Base-by-base conservation (phyloP, 1,140 invertebrate species). In the Diorhabda elongata region DNA sequence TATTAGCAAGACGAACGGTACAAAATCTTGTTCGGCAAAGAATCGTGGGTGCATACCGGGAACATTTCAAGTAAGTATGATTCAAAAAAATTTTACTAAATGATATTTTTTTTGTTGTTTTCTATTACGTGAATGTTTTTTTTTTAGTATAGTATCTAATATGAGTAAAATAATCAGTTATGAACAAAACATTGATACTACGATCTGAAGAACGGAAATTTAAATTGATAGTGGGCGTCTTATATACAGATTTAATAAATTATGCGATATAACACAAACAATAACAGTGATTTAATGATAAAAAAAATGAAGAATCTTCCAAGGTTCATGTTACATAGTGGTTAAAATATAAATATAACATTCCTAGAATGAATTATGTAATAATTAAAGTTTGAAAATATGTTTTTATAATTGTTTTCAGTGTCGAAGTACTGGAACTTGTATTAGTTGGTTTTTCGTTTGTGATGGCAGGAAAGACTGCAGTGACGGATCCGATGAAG, bases 381-480 rank as follows among this genome's bases (percentile, higher is more conserved):
- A 26, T 26, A 26, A 26, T 26, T 26, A 26, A 26, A 26, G 26
- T 26, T 26, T 26, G 26, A 26, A 26, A 26, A 26, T 26, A 26
- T 26, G 26, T 26, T 26, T 26, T 26, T 26, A 26, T 26, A 26
- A 26, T 26, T 26, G 66, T 68, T 75, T 84, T 67, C 82, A 93
- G 87, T 93, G 92, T 75, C 87, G 92, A 62, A 89, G 87, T 68
- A 90, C 90, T 67, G 93, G 93, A 1, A 84, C 87, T 2, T 98
- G 95, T 81, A 95, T 98, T 75, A 92, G 91, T 74, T 92, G 91
- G 87, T 93, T 92, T 81, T 97, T 96, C 82, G 90, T 95, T 0
- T 98, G 96, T 82, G 95, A 98, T 80, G 93, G 93, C n/a, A 87
- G 92, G 71, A 86, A 87, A 65, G 94, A 97, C 78, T 97, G 95